Evolutionary conservation across 2,888 invertebrate genomes (phyloP).

Genomic region (Tachystola acroxantha): DNA sequence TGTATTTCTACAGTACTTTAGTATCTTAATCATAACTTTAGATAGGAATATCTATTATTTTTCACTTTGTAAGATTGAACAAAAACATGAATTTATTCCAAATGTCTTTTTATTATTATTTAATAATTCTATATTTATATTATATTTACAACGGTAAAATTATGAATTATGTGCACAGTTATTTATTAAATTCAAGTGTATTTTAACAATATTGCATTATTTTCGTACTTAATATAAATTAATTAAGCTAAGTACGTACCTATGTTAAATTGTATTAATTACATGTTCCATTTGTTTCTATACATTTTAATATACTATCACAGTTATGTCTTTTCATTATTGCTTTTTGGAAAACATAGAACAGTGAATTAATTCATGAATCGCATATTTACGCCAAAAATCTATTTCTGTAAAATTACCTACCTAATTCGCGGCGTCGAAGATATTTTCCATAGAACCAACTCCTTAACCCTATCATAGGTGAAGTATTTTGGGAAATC

Average conservation of each 20-base stretch:
- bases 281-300: conserved; percentile 3
- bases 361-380: no score
- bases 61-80: conserved; percentile 18
- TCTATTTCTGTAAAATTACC: no score
- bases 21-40: no score
- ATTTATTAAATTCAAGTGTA: conserved; percentile 25
- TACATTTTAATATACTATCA: conserved; percentile 32
- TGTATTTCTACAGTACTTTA: no score
- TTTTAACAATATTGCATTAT: conserved; percentile 11
- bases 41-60: conserved; percentile 15
- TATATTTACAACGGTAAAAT: conserved; percentile 37
- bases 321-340: conserved; percentile 20
- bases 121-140: conserved; percentile 19
- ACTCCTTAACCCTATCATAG: conserved; percentile 87
- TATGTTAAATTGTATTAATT: conserved; percentile 21
- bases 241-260: no score
- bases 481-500: conserved; percentile 90
- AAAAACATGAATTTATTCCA: conserved; percentile 24
- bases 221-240: conserved; percentile 14
- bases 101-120: conserved; percentile 26
- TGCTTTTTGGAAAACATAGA: no score
- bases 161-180: conserved; percentile 31
- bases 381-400: no score
- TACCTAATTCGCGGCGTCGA: no score
- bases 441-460: conserved; percentile 85